Evolutionary conservation across 2,113 vertebrate species (phyloP).

Genomic region (Tachysurus vachellii): DNA sequence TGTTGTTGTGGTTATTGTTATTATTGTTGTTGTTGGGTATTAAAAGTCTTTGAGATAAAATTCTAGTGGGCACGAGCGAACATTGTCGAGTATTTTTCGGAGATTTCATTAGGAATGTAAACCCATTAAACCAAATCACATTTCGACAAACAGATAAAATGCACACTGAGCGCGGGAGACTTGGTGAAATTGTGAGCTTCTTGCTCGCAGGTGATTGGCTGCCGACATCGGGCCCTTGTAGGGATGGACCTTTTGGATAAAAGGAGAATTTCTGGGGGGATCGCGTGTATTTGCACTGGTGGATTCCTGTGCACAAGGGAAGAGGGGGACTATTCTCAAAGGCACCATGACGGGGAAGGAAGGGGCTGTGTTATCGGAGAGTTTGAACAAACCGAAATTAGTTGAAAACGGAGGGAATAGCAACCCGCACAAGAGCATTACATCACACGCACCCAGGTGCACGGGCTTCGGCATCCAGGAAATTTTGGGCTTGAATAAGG

Average conservation of each 20-base stretch:
- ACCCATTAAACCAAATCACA: neutral
- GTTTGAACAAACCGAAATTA: conserved; percentile 80
- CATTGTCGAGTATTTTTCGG: neutral
- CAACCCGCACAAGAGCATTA: conserved; percentile 65
- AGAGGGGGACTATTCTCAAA: conserved; percentile 61
- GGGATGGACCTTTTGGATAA: conserved; percentile 97
- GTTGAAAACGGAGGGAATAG: conserved; percentile 64
- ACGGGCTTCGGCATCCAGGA: conserved; percentile 98
- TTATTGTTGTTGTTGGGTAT: neutral
- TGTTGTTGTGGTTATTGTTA: neutral
- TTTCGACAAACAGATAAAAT: conserved; percentile 37
- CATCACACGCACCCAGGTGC: conserved; percentile 79
- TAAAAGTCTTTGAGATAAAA: neutral
- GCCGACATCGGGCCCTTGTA: conserved; percentile 83
- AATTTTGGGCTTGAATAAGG: conserved; percentile 95
- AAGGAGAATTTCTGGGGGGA: conserved; percentile 88
- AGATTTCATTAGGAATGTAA: neutral
- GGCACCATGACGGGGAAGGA: conserved; percentile 89
- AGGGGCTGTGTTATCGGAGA: conserved; percentile 79
- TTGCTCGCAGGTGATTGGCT: conserved; percentile 87
- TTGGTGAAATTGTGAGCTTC: conserved; percentile 84
- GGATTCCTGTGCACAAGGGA: conserved; percentile 51
- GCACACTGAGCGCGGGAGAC: conserved; percentile 63
- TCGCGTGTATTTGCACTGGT: conserved; percentile 57
- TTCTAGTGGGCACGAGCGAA: no score